Base-by-base conservation (phyloP, 2,888 invertebrate species). In the Pyralis farinalis region DNA sequence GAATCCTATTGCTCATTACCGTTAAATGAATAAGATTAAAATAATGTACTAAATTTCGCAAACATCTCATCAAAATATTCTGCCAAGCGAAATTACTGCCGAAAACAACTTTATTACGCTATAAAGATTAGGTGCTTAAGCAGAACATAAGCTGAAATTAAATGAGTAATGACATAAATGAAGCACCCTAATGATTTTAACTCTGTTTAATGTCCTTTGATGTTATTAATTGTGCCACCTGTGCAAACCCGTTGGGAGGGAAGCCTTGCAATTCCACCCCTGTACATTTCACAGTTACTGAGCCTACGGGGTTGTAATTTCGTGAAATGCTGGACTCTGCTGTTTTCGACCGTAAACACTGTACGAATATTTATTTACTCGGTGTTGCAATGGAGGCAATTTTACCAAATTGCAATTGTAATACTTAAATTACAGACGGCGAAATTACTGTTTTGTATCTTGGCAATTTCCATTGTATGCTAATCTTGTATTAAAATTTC, bases 151-250 rank as follows among this genome's bases (percentile, higher is more conserved):
- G 25, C 25, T 7, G 7, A 25, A 25, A 25, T n/a, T 5, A 8
- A 25, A 25, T 25, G 8, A 25, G 25, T 8, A 25, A 25, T 2
- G 25, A 25, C 25, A 25, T 25, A 22, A 30, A 37, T 37, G 30
- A 37, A 37, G 30, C 37, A 30, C 37, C 37, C 37, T 37, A 37
- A 37, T 37, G 37, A 37, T 37, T 37, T 37, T 20, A 25, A 11
- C 37, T 22, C 21, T 29, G 12, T 30, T 37, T 37, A 37, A 37
- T 37, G 31, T 20, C 30, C 37, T 39, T 39, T 39, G 39, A 33
- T 28, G 39, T 39, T 33, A 33, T 39, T 39, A 39, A 39, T 33
- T 39, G 39, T 33, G 11, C 39, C 39, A 39, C 39, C 39, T 39
- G 39, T 33, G 39, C 39, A 33, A 37, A 37, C 32, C 12, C 16